phyloP scores from a whole-genome alignment of 2,113 vertebrate species.

The Thunnus maccoyii region DNA sequence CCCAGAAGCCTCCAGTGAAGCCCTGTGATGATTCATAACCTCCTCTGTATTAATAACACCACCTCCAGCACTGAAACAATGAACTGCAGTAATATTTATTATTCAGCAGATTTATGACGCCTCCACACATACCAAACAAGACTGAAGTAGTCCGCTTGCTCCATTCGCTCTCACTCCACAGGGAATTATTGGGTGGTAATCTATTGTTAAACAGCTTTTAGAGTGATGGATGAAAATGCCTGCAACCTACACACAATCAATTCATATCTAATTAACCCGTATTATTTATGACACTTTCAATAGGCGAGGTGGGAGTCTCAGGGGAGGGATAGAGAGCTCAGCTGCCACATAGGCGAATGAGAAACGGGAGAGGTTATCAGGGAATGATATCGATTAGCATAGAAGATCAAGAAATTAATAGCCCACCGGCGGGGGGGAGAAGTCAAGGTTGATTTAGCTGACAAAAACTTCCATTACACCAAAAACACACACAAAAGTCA shows the following conservation, averaged over 20 bases:
- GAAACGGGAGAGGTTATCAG: slow-evolving; percentile 91
- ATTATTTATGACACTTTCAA: slow-evolving; percentile 92
- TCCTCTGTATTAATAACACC: slow-evolving; percentile 89
- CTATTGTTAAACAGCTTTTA: slow-evolving; percentile 90
- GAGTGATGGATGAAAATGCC: slow-evolving; percentile 90
- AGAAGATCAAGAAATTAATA: slow-evolving; percentile 27
- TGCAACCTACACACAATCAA: slow-evolving; percentile 89
- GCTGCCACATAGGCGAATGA: slow-evolving; percentile 90
- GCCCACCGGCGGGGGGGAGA: neutral
- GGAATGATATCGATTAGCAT: slow-evolving; percentile 88
- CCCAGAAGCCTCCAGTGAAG: slow-evolving; percentile 76
- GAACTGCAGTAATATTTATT: slow-evolving; percentile 85
- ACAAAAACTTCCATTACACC: neutral
- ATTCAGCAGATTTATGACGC: slow-evolving; percentile 89
- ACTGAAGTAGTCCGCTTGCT: slow-evolving; percentile 83
- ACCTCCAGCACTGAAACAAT: slow-evolving; percentile 84
- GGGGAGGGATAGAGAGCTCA: slow-evolving; percentile 85
- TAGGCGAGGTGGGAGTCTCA: slow-evolving; percentile 82
- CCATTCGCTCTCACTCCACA: slow-evolving; percentile 87
- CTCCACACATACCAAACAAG: slow-evolving; percentile 70
- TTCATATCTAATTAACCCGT: slow-evolving; percentile 91
- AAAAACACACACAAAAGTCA: neutral
- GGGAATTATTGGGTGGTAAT: slow-evolving; percentile 88
- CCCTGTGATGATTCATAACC: slow-evolving; percentile 84
- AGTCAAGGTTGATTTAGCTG: neutral